Evolutionary conservation across 1,140 invertebrate genomes (phyloP).

Genomic region (Acromyrmex heyeri): DNA sequence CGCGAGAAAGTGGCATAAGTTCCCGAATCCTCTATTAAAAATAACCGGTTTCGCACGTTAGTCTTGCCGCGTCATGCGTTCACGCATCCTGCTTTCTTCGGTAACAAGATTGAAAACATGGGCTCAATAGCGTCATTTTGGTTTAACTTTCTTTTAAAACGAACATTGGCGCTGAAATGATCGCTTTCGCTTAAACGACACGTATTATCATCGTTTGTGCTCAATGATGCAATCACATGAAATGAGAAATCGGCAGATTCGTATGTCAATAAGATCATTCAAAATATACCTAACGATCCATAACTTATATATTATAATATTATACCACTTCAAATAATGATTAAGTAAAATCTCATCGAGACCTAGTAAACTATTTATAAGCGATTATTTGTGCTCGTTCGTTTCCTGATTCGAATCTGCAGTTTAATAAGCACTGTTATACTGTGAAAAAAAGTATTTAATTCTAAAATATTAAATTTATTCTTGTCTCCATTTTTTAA

Average conservation of each 20-base stretch:
- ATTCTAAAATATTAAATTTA: too few relatives aligned
- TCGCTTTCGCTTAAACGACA: constrained; percentile 40
- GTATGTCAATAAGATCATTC: constrained; percentile 9
- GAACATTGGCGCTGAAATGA: constrained; percentile 12
- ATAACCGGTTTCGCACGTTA: constrained; percentile 29
- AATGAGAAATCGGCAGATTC: constrained; percentile 29
- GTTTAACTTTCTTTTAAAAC: constrained; percentile 43
- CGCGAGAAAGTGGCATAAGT: constrained; percentile 34
- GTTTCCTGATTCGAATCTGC: neutral
- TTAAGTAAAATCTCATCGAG: neutral
- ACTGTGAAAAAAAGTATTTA: too few relatives aligned
- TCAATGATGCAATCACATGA: constrained; percentile 33
- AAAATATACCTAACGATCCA: neutral
- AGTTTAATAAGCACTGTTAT: neutral
- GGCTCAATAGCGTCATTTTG: constrained; percentile 17
- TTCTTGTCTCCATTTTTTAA: too few relatives aligned
- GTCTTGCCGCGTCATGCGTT: constrained; percentile 26
- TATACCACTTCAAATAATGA: neutral
- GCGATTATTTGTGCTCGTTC: neutral
- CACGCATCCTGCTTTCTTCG: constrained; percentile 42
- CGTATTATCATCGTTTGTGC: constrained; percentile 11
- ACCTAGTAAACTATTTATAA: neutral
- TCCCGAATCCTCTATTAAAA: constrained; percentile 25
- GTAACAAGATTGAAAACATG: constrained; percentile 29
- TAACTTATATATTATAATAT: neutral